Conservation (phyloP, 2,113 vertebrate genomes). For the Antigone vipio region DNA sequence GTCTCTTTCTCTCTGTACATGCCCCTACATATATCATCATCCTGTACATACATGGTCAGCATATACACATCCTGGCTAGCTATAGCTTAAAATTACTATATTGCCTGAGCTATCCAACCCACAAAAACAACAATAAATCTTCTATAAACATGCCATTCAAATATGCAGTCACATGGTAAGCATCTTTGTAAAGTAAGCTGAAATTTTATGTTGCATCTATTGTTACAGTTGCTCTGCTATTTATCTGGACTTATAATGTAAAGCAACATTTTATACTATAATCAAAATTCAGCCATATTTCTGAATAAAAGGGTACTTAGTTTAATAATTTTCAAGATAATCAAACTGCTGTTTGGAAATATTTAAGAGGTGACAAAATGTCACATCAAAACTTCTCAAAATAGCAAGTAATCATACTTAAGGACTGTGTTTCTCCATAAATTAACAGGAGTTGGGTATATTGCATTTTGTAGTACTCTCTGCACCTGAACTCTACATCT, state of each 20-base stretch:
- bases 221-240: neutral
- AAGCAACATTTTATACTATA: neutral
- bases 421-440: neutral
- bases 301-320: neutral
- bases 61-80: neutral
- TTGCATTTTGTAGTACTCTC: neutral
- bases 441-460: neutral
- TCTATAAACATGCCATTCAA: neutral
- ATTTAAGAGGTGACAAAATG: constrained; percentile 16
- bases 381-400: neutral
- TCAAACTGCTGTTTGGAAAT: neutral
- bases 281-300: neutral
- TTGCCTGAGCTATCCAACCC: neutral
- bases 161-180: neutral
- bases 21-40: neutral
- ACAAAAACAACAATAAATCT: neutral
- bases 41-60: neutral
- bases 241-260: neutral
- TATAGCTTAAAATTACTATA: neutral
- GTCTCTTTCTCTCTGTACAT: neutral
- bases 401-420: neutral
- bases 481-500: neutral
- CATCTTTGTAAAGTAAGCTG: neutral
- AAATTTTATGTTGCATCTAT: neutral
- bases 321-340: constrained; percentile 2